Conservation (phyloP, 2,888 invertebrate genomes). For the Philaethria dido region DNA sequence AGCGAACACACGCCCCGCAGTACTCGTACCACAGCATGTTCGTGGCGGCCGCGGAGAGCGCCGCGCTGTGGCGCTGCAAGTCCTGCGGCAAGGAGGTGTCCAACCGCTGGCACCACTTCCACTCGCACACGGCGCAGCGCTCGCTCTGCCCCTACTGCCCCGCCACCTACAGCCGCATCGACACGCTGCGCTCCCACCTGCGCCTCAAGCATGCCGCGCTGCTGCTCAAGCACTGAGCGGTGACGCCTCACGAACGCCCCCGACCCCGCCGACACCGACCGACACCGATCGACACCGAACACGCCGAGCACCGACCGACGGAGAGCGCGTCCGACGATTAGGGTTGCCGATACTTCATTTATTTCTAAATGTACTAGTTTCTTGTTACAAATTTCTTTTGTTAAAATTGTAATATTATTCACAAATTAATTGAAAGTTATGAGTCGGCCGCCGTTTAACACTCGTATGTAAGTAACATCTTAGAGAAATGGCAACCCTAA, state of each 20-base stretch:
- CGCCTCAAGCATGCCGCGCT: conserved; percentile 88
- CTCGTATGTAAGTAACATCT: conserved; percentile 33
- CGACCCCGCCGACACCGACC: conserved; percentile 44
- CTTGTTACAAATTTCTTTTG: neutral
- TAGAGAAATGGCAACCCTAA: conserved; percentile 33
- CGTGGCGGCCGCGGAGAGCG: conserved; percentile 87
- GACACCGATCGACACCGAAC: conserved; percentile 44
- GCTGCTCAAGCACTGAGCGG: conserved; percentile 73
- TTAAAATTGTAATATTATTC: neutral
- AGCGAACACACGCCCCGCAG: conserved; percentile 67
- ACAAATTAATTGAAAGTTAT: neutral
- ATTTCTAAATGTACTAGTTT: neutral
- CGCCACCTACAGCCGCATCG: conserved; percentile 94
- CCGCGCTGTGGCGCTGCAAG: conserved; percentile 91
- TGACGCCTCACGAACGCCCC: conserved; percentile 38
- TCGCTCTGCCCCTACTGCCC: conserved; percentile 93
- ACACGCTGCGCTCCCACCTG: conserved; percentile 92
- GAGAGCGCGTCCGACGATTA: neutral
- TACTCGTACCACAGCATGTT: conserved; percentile 94
- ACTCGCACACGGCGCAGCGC: conserved; percentile 91
- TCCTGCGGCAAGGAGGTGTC: conserved; percentile 93
- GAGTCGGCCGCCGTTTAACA: neutral
- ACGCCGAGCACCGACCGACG: conserved; percentile 39
- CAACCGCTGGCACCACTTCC: conserved; percentile 95
- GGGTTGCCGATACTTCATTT: conserved; percentile 9